Conservation (phyloP, 1,140 invertebrate genomes). For the Hylaeus volcanicus region DNA sequence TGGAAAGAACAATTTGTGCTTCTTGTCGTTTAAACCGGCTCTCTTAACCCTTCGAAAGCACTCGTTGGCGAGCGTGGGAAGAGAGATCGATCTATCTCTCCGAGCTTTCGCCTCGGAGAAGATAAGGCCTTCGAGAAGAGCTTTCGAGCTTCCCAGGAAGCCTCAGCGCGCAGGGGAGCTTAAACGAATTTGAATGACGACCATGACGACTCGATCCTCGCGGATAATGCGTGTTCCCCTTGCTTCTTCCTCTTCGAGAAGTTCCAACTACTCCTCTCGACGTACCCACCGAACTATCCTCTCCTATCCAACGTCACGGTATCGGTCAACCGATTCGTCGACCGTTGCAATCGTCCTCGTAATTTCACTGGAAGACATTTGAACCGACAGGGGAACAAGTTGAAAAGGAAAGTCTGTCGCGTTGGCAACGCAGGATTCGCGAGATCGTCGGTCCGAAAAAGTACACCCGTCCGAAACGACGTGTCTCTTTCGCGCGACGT, state of each 20-base stretch:
- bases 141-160: slow-evolving; percentile 22
- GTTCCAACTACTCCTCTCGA: neutral
- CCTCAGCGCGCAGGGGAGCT: slow-evolving; percentile 26
- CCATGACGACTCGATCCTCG: slow-evolving; percentile 53
- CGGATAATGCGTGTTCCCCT: slow-evolving; percentile 28
- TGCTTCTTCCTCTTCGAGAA: slow-evolving; percentile 23
- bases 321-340: too few species aligned
- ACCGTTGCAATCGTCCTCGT: too few species aligned
- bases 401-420: too few species aligned
- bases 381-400: too few species aligned
- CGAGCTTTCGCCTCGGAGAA: slow-evolving; percentile 6
- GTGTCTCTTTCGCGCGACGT: too few species aligned
- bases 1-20: slow-evolving; percentile 46
- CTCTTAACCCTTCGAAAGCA: slow-evolving; percentile 41
- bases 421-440: too few species aligned
- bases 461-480: neutral
- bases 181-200: slow-evolving; percentile 64
- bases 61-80: slow-evolving; percentile 27
- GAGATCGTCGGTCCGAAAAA: neutral
- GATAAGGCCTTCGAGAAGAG: slow-evolving; percentile 38
- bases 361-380: too few species aligned
- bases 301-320: too few species aligned
- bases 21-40: slow-evolving; percentile 24
- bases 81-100: slow-evolving; percentile 41
- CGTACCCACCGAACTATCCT: neutral